Base-by-base conservation (phyloP, 2,888 invertebrate species). In the Neria commutata region DNA sequence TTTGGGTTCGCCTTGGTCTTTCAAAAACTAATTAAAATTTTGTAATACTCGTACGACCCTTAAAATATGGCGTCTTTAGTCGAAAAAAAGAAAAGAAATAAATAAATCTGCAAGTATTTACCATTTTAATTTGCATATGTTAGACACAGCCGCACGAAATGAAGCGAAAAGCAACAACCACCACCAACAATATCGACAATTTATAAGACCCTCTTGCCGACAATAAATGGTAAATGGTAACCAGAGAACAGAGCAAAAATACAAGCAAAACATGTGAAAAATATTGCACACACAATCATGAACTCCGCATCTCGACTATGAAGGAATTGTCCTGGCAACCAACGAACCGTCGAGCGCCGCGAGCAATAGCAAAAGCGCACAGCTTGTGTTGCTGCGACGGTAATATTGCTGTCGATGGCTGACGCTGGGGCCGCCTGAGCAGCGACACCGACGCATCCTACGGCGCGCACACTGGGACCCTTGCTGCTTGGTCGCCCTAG, bases 321-420 rank as follows among this genome's bases (percentile, higher is more conserved):
- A 19, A 17, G 57, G 67, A 69, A 69, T 68, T 68, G 69, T 68
- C 68, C 69, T 69, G 67, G 69, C 63, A 68, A 67, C 63, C 61
- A 45, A 45, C 29, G 16, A 25, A 34, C 24, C 46, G 46, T 21
- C 46, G 16, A 16, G 23, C 16, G 29, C 25, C 24, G 25, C 24
- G 23, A 47, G 11, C 47, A 11, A n/a, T 16, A 48, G 29, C 48
- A 48, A 46, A 14, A 47, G 24, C 47, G 25, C 47, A 47, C 25
- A 47, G 24, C 14, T 14, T 25, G 17, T 49, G 10, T 33, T 49
- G 29, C 19, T 49, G 49, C 33, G 29, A 46, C 24, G 19, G 29
- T 54, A 34, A 42, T 54, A 11, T 54, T 47, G 54, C 37, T 54
- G 47, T 54, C 34, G 54, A 54, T 47, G 53, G 42, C 25, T 25